Conservation (phyloP, 2,113 vertebrate genomes). For the Xiphias gladius region DNA sequence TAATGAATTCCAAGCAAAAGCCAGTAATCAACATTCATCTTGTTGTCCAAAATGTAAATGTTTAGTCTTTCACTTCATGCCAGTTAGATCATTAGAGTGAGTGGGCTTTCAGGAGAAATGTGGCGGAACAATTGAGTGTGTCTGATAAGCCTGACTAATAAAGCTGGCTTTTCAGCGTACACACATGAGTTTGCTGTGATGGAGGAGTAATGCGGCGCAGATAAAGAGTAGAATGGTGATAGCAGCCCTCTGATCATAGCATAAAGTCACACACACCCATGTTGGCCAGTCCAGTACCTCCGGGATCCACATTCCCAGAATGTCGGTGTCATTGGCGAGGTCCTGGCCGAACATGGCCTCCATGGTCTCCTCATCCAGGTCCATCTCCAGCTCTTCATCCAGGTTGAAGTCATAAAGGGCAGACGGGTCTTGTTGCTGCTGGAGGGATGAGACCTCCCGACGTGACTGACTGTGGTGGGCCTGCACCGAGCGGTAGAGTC, state of each 20-base stretch:
- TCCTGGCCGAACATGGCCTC: slow-evolving; percentile 99
- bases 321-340: slow-evolving; percentile 95
- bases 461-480: slow-evolving; percentile 95
- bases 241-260: slow-evolving; percentile 68
- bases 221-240: slow-evolving; percentile 6
- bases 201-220: slow-evolving; percentile 36
- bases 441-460: slow-evolving; percentile 90
- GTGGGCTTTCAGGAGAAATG: not conserved
- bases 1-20: slow-evolving; percentile 11
- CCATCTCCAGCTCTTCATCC: slow-evolving; percentile 97
- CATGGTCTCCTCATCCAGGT: slow-evolving; percentile 99
- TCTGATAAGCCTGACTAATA: not conserved
- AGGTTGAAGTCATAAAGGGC: slow-evolving; percentile 96
- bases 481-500: slow-evolving; percentile 96
- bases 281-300: slow-evolving; percentile 99
- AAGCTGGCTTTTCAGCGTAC: slow-evolving; percentile 9
- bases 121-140: no score
- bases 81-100: not conserved
- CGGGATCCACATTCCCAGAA: slow-evolving; percentile 99
- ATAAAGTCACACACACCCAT: slow-evolving; percentile 97
- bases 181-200: not conserved
- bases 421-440: slow-evolving; percentile 90
- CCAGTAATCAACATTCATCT: not conserved
- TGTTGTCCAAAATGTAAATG: not conserved
- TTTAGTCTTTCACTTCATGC: slow-evolving; percentile 20